Evolutionary conservation across 53 echinoderm and acorn worm genomes (phyloP), one percentile per base, ranked within the genome.

Genomic region (Astropecten irregularis): DNA sequence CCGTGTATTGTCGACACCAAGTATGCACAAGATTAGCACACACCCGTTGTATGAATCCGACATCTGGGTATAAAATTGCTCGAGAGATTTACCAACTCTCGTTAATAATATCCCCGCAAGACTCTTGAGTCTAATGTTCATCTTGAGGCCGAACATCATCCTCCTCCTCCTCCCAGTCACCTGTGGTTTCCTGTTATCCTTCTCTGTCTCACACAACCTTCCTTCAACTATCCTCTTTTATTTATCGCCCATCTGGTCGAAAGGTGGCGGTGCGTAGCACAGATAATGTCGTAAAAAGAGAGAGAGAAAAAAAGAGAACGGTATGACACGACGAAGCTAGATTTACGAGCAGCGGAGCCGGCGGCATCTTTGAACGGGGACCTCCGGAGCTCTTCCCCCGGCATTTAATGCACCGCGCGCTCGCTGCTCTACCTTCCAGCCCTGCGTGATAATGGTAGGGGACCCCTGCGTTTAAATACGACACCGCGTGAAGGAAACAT

Each of bases 171-270:
- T 9, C 14, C 8, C 47, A 46, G 47, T 46, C 47, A 46, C n/a
- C n/a, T n/a, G n/a, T n/a, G n/a, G n/a, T n/a, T 62, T 56, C 79
- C 79, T 79, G 44, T 79, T 46, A n/a, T 36, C 46, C 68, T 3
- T 10, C 9, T 20, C 40, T 23, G 21, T 28, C 29, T 60, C 40
- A 13, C 18, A 16, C 15, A 14, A 40, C 44, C 62, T 46, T 31
- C 44, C 16, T n/a, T n/a, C n/a, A n/a, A n/a, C n/a, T n/a, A n/a
- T 63, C 2, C 32, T 48, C 40, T 69, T 54, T 42, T 79, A 79
- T 79, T 79, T 79, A 79, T 79, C 79, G 47, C 79, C 77, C 79
- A 79, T 79, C 31, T 79, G 79, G 79, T 62, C 44, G 11, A 62
- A 79, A 79, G 79, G 79, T 79, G 79, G 54, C 6, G 32, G 14